phyloP scores from a whole-genome alignment of 2,888 invertebrate genomes.

The Drosophila differens region DNA sequence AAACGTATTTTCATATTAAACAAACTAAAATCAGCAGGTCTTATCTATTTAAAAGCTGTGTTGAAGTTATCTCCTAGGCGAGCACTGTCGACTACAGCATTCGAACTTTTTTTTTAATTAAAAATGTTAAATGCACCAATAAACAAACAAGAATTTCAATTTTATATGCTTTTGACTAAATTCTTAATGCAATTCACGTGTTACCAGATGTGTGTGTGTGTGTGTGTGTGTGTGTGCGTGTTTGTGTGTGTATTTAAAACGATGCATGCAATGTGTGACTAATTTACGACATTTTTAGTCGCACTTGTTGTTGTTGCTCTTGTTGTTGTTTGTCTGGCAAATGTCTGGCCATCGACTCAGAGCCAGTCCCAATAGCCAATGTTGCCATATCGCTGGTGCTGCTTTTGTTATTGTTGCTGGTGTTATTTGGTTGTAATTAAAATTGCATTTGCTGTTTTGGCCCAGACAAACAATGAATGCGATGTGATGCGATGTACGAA shows the following conservation, averaged over 20 bases:
- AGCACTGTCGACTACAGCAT: not conserved
- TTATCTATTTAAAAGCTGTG: not conserved
- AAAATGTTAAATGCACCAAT: not conserved
- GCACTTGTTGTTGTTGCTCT: conserved; percentile 44
- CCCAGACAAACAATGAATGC: conserved; percentile 61
- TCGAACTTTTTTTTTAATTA: not conserved
- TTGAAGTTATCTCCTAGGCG: not conserved
- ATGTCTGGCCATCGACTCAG: conserved; percentile 59
- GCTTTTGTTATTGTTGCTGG: conserved; percentile 34
- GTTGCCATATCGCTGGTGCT: conserved; percentile 14
- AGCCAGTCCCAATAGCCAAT: conserved; percentile 19
- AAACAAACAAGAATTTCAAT: not conserved
- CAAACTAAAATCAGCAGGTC: not conserved
- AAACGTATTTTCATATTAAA: not conserved
- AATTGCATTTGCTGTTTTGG: conserved; percentile 74
- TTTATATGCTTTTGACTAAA: not conserved
- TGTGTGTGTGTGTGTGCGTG: conserved; percentile 5
- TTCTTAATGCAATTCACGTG: conserved; percentile 3
- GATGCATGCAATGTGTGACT: conserved; percentile 67
- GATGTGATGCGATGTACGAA: conserved; percentile 30
- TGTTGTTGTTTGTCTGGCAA: conserved; percentile 57
- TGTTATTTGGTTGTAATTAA: conserved; percentile 76
- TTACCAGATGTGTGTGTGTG: not conserved
- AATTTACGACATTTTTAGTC: conserved; percentile 52
- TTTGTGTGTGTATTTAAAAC: conserved; percentile 44